Conservation (phyloP, 2,113 vertebrate genomes). For the Junco hyemalis region DNA sequence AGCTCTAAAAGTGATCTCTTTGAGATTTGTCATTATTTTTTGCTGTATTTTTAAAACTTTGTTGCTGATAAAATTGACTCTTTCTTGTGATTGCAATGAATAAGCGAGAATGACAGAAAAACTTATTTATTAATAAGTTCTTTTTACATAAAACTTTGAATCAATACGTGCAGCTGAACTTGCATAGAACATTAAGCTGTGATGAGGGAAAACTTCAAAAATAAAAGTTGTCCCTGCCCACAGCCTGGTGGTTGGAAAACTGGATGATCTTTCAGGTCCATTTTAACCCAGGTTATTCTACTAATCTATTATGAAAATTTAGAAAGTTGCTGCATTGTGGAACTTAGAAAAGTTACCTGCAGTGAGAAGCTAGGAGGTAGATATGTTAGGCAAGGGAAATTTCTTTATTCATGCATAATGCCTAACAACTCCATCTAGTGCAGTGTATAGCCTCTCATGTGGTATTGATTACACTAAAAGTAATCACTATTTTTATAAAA, state of each 20-base stretch:
- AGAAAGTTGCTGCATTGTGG: background rate
- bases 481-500: background rate
- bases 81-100: background rate
- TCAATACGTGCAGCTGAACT: background rate
- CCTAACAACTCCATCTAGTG: background rate
- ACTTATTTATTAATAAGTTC: background rate
- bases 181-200: background rate
- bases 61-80: background rate
- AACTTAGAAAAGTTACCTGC: background rate
- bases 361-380: background rate
- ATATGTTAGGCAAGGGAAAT: background rate
- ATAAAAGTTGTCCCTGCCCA: background rate
- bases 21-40: background rate
- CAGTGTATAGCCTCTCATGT: background rate
- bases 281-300: background rate
- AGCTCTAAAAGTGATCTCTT: background rate
- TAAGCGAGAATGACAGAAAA: background rate
- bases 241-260: accelerated
- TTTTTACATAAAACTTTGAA: background rate
- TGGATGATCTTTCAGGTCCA: background rate
- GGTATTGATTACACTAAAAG: slow-evolving; percentile 19
- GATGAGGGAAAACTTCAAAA: background rate
- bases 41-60: background rate
- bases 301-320: background rate
- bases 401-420: background rate